Percentiles rank a stretch among this genome's conserved stretches.
These are phyloP conservation scores for Argya squamiceps DNA, from an alignment of 2,797 vertebrate genomes.

Conservation along the genomic window DNA sequence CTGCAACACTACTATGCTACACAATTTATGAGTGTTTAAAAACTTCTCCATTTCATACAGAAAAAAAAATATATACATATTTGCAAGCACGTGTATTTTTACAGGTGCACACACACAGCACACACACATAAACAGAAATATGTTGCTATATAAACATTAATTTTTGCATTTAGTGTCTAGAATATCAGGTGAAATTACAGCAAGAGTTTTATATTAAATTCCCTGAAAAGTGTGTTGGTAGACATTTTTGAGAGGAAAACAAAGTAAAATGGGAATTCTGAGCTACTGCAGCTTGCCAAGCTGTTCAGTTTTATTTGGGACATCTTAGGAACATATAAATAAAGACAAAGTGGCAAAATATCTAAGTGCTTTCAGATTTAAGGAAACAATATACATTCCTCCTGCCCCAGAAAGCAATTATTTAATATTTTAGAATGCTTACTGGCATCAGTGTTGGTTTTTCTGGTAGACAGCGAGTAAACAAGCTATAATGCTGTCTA, in stretches of 20 bases:
- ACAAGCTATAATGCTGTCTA: neutral
- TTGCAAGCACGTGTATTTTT: neutral
- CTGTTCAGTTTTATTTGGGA: neutral
- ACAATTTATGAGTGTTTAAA: neutral
- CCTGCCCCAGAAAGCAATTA: neutral
- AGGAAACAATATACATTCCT: neutral
- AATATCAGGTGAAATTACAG: neutral
- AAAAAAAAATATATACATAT: neutral
- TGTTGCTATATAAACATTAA: neutral
- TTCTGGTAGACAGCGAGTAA: neutral
- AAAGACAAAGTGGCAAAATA: conserved; percentile 3
- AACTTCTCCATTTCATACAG: neutral
- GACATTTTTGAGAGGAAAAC: neutral
- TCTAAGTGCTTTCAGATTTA: neutral
- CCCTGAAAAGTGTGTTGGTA: neutral
- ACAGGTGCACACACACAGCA: neutral
- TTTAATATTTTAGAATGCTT: neutral
- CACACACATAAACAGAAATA: neutral
- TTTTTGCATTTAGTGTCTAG: neutral
- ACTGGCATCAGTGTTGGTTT: neutral
- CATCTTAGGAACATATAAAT: neutral
- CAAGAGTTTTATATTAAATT: neutral
- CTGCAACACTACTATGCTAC: neutral
- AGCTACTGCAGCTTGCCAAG: neutral
- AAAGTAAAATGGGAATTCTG: neutral